Evolutionary conservation across 2,888 invertebrate genomes (phyloP).

Genomic region (Trichogramma evanescens): DNA sequence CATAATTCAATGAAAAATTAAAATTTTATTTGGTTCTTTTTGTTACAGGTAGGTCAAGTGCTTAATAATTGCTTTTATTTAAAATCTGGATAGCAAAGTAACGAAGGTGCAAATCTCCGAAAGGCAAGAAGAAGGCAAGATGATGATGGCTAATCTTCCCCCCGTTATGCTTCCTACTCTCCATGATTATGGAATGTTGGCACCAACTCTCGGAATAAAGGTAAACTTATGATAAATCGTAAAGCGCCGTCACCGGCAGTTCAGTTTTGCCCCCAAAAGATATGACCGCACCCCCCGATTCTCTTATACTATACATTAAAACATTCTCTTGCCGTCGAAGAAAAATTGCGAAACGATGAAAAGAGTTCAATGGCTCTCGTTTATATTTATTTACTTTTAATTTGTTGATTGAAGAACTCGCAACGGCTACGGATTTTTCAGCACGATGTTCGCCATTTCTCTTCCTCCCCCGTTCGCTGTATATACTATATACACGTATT

Average conservation of each 20-base stretch:
- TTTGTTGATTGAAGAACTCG: slow-evolving; percentile 24
- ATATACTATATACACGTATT: too few species aligned
- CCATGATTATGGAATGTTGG: slow-evolving; percentile 45
- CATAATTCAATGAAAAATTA: not conserved
- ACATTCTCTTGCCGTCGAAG: not conserved
- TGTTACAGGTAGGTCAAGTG: slow-evolving; percentile 45
- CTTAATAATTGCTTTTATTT: slow-evolving; percentile 18
- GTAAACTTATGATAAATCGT: slow-evolving; percentile 29
- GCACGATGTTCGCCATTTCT: not conserved
- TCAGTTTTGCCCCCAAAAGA: too few species aligned
- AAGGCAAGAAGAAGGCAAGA: slow-evolving; percentile 35
- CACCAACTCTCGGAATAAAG: slow-evolving; percentile 46
- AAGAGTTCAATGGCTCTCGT: not conserved
- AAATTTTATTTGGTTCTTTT: slow-evolving; percentile 18
- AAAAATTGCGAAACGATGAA: not conserved
- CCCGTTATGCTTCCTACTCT: slow-evolving; percentile 46
- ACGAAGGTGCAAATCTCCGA: slow-evolving; percentile 18
- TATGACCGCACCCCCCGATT: too few species aligned
- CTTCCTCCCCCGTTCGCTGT: not conserved
- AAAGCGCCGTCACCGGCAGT: not conserved
- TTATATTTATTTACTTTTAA: slow-evolving; percentile 20
- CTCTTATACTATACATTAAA: not conserved
- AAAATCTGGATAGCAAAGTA: slow-evolving; percentile 4
- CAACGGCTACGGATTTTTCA: not conserved
- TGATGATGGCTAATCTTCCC: slow-evolving; percentile 47